Percentiles rank a stretch among this genome's conserved stretches.
Conservation (phyloP, 2,113 vertebrate genomes). For the Heterocephalus glaber region DNA sequence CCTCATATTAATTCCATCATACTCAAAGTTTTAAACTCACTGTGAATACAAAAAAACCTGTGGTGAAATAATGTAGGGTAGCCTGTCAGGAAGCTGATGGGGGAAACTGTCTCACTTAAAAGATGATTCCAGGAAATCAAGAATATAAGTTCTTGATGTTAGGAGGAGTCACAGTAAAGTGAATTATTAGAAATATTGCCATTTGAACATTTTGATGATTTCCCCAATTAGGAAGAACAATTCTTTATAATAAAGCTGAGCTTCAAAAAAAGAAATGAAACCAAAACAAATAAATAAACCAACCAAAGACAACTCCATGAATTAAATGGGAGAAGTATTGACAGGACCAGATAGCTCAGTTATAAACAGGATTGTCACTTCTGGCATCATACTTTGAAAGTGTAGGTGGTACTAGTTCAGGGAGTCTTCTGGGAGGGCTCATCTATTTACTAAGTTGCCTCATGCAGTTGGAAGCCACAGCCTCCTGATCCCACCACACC, state of each 20-base stretch:
- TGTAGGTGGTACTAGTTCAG: neutral
- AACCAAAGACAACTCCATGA: slow-evolving; percentile 21
- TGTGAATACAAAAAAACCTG: slow-evolving; percentile 47
- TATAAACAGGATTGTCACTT: neutral
- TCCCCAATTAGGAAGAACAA: neutral
- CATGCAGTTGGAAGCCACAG: neutral
- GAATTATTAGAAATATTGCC: slow-evolving; percentile 55
- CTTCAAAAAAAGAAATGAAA: neutral
- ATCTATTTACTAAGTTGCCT: neutral
- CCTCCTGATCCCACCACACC: neutral
- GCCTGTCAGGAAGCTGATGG: slow-evolving; percentile 39
- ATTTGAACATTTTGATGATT: slow-evolving; percentile 56
- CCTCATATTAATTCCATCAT: slow-evolving; percentile 53
- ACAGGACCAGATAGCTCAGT: slow-evolving; percentile 15
- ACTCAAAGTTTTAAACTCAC: slow-evolving; percentile 50
- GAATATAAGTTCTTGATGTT: slow-evolving; percentile 46
- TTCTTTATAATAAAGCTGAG: slow-evolving; percentile 45
- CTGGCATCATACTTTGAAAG: neutral
- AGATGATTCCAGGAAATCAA: slow-evolving; percentile 62
- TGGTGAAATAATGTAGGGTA: neutral
- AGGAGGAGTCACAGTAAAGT: slow-evolving; percentile 59
- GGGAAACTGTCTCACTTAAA: slow-evolving; percentile 64
- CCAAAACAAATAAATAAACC: neutral
- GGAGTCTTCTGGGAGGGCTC: neutral
- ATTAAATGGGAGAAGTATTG: neutral